Evolutionary conservation across 2,888 invertebrate genomes (phyloP).

Genomic region (Didymodactylos carnosus): DNA sequence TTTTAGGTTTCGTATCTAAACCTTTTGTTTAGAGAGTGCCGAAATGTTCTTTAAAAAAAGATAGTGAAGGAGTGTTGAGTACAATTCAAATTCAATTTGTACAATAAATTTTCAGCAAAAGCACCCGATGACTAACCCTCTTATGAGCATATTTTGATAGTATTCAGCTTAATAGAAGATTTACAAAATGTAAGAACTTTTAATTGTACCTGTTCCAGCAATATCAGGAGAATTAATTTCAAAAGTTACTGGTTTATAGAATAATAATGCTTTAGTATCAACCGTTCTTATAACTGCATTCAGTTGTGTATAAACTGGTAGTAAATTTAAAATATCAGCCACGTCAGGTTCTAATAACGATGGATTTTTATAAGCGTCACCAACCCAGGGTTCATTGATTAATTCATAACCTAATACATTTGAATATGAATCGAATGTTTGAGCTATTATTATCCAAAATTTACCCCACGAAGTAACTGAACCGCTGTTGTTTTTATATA

Average conservation of each 20-base stretch:
- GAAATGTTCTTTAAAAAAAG: too few species aligned
- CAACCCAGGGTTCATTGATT: constrained; percentile 24
- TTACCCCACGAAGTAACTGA: constrained; percentile 17
- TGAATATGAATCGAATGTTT: constrained; percentile 15
- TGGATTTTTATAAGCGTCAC: constrained; percentile 20
- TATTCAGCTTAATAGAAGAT: too few species aligned
- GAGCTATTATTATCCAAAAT: constrained; percentile 20
- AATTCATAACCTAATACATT: constrained; percentile 22
- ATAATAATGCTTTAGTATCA: constrained; percentile 20
- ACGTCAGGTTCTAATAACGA: constrained; percentile 19
- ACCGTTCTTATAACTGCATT: constrained; percentile 18
- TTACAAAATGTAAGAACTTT: too few species aligned
- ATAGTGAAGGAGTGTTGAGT: too few species aligned
- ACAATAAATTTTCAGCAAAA: too few species aligned
- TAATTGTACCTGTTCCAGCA: too few species aligned
- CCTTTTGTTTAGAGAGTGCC: too few species aligned
- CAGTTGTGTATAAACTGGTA: constrained; percentile 19
- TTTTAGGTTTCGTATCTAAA: too few species aligned
- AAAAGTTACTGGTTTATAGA: constrained; percentile 25
- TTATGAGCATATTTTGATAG: too few species aligned
- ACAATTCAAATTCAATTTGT: too few species aligned
- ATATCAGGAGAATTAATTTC: too few species aligned
- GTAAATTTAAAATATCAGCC: constrained; percentile 19
- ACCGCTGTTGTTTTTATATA: constrained; percentile 20
- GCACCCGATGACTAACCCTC: too few species aligned